These are phyloP conservation scores for Labia minor DNA, from an alignment of 2,888 invertebrate species.

Conservation along the genomic window DNA sequence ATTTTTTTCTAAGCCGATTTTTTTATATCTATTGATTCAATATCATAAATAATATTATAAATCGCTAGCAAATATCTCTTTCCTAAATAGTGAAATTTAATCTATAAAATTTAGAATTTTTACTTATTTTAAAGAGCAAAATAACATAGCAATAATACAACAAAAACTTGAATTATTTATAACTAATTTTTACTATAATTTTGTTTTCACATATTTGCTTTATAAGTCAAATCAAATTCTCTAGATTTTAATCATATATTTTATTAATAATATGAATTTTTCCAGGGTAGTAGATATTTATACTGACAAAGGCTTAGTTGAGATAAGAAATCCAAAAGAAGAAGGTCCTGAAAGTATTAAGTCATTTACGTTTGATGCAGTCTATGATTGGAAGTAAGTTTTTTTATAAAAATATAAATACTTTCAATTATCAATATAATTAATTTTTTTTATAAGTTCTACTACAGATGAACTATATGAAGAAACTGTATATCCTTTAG, in stretches of 20 bases:
- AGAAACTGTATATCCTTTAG: slow-evolving; percentile 88
- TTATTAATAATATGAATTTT: no score
- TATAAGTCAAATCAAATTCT: no score
- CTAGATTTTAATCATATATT: no score
- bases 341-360: slow-evolving; percentile 67
- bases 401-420: slow-evolving; percentile 4
- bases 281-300: slow-evolving; percentile 66
- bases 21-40: not conserved
- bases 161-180: no score
- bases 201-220: no score
- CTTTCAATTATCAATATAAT: not conserved
- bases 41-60: not conserved
- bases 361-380: slow-evolving; percentile 94
- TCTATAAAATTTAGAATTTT: no score
- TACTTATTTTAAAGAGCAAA: no score
- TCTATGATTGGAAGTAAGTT: slow-evolving; percentile 73
- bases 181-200: no score
- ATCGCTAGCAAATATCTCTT: not conserved
- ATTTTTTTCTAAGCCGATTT: not conserved
- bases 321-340: slow-evolving; percentile 74
- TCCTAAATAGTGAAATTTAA: slow-evolving; percentile 15
- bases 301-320: slow-evolving; percentile 78
- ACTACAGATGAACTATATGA: slow-evolving; percentile 89
- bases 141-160: no score
- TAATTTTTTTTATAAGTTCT: slow-evolving; percentile 43